Percentiles rank a stretch among this genome's conserved stretches.
Conservation (phyloP, 2,888 invertebrate genomes). For the Hesperia comma region DNA sequence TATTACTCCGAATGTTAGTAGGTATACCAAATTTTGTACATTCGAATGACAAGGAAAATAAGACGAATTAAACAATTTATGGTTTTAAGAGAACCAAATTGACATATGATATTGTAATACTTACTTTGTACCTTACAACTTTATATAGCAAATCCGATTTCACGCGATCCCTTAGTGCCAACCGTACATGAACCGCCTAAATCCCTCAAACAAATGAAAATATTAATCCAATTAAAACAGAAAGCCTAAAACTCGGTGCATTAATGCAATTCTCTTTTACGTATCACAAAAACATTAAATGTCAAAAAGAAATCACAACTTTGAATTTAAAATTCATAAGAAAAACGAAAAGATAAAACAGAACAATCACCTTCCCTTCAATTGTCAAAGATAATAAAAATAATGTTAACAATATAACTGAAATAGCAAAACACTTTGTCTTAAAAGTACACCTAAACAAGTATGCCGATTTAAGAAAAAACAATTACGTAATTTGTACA, state of each 20-base stretch:
- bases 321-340: constrained; percentile 84
- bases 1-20: constrained; percentile 57
- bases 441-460: constrained; percentile 51
- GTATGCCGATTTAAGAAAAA: constrained; percentile 44
- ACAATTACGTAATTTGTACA: constrained; percentile 15
- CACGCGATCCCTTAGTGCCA: constrained; percentile 56
- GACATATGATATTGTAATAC: constrained; percentile 68
- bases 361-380: constrained; percentile 60
- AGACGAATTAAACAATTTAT: constrained; percentile 42
- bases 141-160: constrained; percentile 51
- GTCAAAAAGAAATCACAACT: constrained; percentile 83
- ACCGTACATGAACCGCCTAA: constrained; percentile 56
- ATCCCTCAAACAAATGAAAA: constrained; percentile 60
- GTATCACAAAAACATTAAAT: constrained; percentile 84
- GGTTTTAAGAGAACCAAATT: constrained; percentile 53
- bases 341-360: constrained; percentile 74
- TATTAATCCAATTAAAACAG: constrained; percentile 54
- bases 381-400: constrained; percentile 51
- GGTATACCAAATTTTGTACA: constrained; percentile 62
- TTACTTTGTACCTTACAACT: constrained; percentile 72
- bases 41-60: constrained; percentile 46
- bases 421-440: constrained; percentile 51
- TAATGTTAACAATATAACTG: constrained; percentile 55
- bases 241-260: constrained; percentile 75
- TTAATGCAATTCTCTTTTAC: constrained; percentile 79